Conservation (phyloP, 2,113 vertebrate genomes). For the Pseudorectes ferrugineus region DNA sequence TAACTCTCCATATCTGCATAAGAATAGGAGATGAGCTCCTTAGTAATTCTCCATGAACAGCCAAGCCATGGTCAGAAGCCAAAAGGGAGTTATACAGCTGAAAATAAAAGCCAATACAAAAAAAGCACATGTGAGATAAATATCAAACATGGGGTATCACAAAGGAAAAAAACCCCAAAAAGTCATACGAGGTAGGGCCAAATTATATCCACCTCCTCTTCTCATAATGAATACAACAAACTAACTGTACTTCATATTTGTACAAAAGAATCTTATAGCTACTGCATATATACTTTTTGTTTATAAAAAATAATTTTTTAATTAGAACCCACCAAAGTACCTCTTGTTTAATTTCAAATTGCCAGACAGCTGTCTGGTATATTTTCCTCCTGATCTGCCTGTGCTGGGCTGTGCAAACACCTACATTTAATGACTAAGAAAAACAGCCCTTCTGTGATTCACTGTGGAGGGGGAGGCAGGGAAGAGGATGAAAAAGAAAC, state of each 20-base stretch:
- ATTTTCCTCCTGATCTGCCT: neutral
- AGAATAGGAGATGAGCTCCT: neutral
- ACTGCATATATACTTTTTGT: neutral
- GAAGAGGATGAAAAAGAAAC: neutral
- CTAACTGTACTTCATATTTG: neutral
- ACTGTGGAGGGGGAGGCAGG: neutral
- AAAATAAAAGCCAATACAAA: neutral
- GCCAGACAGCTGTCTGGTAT: conserved; percentile 33
- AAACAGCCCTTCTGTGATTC: conserved; percentile 9
- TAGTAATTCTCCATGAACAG: neutral
- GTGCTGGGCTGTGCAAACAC: neutral
- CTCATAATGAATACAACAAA: neutral
- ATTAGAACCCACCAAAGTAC: neutral
- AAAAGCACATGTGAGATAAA: neutral
- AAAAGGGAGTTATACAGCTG: neutral
- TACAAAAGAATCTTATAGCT: neutral
- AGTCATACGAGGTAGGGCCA: neutral
- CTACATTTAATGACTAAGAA: conserved; percentile 50
- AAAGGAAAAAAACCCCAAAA: neutral
- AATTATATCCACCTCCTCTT: neutral
- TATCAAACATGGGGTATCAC: neutral
- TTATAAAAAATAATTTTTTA: neutral
- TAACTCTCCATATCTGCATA: neutral
- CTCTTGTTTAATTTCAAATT: neutral
- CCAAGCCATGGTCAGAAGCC: neutral